Evolutionary conservation across 2,797 vertebrate genomes (phyloP), one percentile per base, ranked within the genome.

Genomic region (Paguma larvata): DNA sequence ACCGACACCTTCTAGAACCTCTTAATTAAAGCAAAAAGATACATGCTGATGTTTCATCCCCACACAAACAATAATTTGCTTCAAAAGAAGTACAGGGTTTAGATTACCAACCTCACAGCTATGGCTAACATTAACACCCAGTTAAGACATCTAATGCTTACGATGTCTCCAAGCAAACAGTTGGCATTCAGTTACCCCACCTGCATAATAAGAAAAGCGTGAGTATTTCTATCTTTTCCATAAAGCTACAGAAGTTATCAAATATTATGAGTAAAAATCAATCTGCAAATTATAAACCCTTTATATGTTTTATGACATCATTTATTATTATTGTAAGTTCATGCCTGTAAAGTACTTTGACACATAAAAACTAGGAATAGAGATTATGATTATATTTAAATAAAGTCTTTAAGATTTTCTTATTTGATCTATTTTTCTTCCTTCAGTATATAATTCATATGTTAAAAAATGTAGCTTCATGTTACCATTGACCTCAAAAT

Each of bases 11-110:
- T 94, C 44, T 18, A 89, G 68, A 96, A 89, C 9, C 30, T 85
- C 38, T 86, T 93, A 91, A 78, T 77, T 91, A 91, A 94, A 94
- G 88, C 72, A 62, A 79, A 56, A 65, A 94, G 30, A 48, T 92
- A 87, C 0, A 65, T 48, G 38, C 46, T 90, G 72, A 23, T 78
- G 11, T 84, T 93, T 97, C 44, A 85, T 80, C 91, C 53, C 30
- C 87, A 63, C 4, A 32, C 32, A 87, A 92, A 87, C 8, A 91
- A 78, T 85, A 80, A 87, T 93, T 97, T 89, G 67, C 41, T 83
- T 97, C 53, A 85, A 91, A 94, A 86, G 56, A 86, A 93, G 41
- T 59, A 56, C 34, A 62, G 9, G 25, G 14, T 41, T 94, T 67
- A 63, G n/a, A 80, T 95, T 53, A 75, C 8, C 41, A 48, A 41